These are phyloP conservation scores for Agrotis ipsilon DNA, from an alignment of 2,888 invertebrate species.

Conservation along the genomic window DNA sequence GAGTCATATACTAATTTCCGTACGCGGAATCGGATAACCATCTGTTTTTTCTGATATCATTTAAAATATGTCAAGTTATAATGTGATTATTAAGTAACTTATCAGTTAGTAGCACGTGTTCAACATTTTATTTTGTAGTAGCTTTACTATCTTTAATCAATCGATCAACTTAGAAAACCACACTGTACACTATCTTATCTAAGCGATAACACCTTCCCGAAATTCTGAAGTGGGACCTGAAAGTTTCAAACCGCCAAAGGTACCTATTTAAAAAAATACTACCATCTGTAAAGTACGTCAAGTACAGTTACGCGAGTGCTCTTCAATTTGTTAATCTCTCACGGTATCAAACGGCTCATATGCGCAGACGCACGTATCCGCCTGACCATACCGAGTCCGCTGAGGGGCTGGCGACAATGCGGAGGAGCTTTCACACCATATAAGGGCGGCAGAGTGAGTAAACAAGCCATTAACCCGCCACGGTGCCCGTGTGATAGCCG, in stretches of 20 bases:
- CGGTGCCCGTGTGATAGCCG: constrained; percentile 80
- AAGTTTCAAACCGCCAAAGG: constrained; percentile 20
- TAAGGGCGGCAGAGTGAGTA: constrained; percentile 83
- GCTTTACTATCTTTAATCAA: constrained; percentile 35
- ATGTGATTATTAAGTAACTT: constrained; percentile 59
- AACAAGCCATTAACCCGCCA: constrained; percentile 86
- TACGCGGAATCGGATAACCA: constrained; percentile 82
- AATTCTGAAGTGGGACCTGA: constrained; percentile 25
- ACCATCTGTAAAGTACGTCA: constrained; percentile 22
- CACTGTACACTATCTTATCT: constrained; percentile 41
- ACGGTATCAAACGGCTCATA: constrained; percentile 75
- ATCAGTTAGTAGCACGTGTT: constrained; percentile 49
- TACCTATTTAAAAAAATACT: neutral
- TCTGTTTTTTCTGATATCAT: constrained; percentile 83
- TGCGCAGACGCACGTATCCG: constrained; percentile 79
- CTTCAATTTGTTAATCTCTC: constrained; percentile 73
- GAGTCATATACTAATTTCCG: constrained; percentile 85
- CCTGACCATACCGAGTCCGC: constrained; percentile 76
- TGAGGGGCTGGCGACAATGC: constrained; percentile 86
- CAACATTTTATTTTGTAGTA: constrained; percentile 31
- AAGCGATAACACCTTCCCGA: constrained; percentile 16
- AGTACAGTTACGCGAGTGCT: constrained; percentile 57
- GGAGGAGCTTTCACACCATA: constrained; percentile 89
- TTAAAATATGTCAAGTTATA: constrained; percentile 80
- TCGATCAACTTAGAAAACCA: constrained; percentile 34